Conservation (phyloP, 2,888 invertebrate species). For the Leucophenga montana region DNA sequence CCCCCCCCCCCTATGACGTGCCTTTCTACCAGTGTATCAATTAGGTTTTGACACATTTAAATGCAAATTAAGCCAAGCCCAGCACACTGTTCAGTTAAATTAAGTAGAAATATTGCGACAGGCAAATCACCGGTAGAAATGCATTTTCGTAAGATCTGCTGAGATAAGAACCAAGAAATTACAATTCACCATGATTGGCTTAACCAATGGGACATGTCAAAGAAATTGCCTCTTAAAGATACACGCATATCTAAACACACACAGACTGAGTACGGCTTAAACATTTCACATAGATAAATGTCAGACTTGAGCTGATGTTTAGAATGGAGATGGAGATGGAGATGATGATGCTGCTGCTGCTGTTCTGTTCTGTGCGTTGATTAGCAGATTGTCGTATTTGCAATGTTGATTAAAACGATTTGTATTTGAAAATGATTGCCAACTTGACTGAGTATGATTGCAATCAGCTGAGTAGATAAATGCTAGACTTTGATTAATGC, state of each 20-base stretch:
- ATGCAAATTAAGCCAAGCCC: too few relatives aligned
- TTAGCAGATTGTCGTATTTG: neutral
- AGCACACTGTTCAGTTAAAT: too few relatives aligned
- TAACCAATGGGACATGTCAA: conserved; percentile 26
- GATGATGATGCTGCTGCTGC: neutral
- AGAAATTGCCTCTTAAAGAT: neutral
- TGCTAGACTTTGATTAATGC: conserved; percentile 19
- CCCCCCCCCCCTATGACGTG: too few relatives aligned
- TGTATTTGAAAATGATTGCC: conserved; percentile 21
- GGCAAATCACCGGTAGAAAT: too few relatives aligned
- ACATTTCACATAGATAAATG: conserved; percentile 25
- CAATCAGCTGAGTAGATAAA: conserved; percentile 42
- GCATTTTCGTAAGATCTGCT: conserved; percentile 12
- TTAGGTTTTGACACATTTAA: too few relatives aligned
- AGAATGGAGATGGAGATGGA: neutral
- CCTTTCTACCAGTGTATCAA: too few relatives aligned
- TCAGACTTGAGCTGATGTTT: conserved; percentile 1
- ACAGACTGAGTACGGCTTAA: conserved; percentile 10
- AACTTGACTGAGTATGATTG: conserved; percentile 48
- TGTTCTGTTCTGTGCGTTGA: neutral
- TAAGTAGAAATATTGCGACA: too few relatives aligned
- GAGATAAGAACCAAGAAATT: conserved; percentile 12
- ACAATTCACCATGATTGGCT: conserved; percentile 22
- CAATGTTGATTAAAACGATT: conserved; percentile 20
- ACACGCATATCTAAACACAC: too few relatives aligned